These are phyloP conservation scores for Vanessa atalanta DNA, from an alignment of 1,140 invertebrate genomes.

Conservation along the genomic window DNA sequence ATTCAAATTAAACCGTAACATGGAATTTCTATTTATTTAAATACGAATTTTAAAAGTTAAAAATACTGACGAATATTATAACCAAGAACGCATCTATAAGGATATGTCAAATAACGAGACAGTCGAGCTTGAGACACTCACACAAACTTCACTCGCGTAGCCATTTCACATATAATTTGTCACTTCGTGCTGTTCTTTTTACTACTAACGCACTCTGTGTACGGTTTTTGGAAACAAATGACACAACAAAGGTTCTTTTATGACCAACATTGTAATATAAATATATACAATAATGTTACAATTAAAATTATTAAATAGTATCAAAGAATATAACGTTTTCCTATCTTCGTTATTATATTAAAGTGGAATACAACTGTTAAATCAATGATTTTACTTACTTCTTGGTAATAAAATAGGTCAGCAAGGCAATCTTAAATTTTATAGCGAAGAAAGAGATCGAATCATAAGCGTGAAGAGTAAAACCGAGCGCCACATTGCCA, in stretches of 20 bases:
- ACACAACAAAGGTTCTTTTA: constrained; percentile 20
- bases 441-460: constrained; percentile 57
- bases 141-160: constrained; percentile 31
- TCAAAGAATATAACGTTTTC: background rate
- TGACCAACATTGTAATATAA: constrained; percentile 3
- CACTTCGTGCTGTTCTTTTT: constrained; percentile 6
- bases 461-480: constrained; percentile 57
- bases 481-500: constrained; percentile 72
- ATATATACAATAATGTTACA: constrained; percentile 7
- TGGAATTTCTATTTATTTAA: too few relatives aligned
- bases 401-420: constrained; percentile 50
- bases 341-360: background rate
- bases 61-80: background rate
- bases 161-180: constrained; percentile 16
- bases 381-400: constrained; percentile 20
- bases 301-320: constrained; percentile 5
- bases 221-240: constrained; percentile 14
- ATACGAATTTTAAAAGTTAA: too few relatives aligned
- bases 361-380: constrained; percentile 1
- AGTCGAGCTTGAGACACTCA: background rate
- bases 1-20: too few relatives aligned
- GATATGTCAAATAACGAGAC: constrained; percentile 27
- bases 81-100: constrained; percentile 30
- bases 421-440: constrained; percentile 45
- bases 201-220: constrained; percentile 31